Evolutionary conservation across 2,888 invertebrate species (phyloP).

Genomic region (Cynaeus angustus): DNA sequence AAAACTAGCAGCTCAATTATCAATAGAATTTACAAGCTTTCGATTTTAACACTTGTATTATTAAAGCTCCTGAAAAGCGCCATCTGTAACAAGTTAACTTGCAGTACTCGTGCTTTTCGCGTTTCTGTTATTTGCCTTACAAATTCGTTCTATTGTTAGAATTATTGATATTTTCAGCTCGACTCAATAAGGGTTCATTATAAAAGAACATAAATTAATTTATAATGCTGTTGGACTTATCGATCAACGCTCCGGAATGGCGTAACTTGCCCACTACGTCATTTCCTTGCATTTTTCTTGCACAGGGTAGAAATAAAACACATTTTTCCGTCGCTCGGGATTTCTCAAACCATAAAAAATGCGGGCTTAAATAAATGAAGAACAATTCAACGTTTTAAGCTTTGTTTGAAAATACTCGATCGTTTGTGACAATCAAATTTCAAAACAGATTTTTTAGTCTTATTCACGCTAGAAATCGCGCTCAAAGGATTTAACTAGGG

Average conservation of each 20-base stretch:
- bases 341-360: slow-evolving; percentile 24
- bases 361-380: slow-evolving; percentile 14
- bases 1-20: slow-evolving; percentile 20
- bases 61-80: slow-evolving; percentile 17
- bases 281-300: slow-evolving; percentile 40
- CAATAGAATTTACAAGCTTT: slow-evolving; percentile 16
- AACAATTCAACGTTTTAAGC: slow-evolving; percentile 15
- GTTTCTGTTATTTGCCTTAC: slow-evolving; percentile 47
- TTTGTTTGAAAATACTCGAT: slow-evolving; percentile 19
- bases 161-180: slow-evolving; percentile 47
- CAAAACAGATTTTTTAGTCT: slow-evolving; percentile 6
- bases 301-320: slow-evolving; percentile 10
- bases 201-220: slow-evolving; percentile 49
- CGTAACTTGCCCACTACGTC: slow-evolving; percentile 33
- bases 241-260: slow-evolving; percentile 42
- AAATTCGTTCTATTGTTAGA: slow-evolving; percentile 50
- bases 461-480: slow-evolving; percentile 10
- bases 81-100: slow-evolving; percentile 30
- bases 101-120: slow-evolving; percentile 33
- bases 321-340: slow-evolving; percentile 9
- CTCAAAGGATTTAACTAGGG: not conserved
- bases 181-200: slow-evolving; percentile 48
- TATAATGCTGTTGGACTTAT: slow-evolving; percentile 44
- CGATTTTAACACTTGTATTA: slow-evolving; percentile 19
- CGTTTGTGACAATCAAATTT: slow-evolving; percentile 13